Base-by-base conservation (phyloP, 2,888 invertebrate species). In the Pollenia griseotomentosa region DNA sequence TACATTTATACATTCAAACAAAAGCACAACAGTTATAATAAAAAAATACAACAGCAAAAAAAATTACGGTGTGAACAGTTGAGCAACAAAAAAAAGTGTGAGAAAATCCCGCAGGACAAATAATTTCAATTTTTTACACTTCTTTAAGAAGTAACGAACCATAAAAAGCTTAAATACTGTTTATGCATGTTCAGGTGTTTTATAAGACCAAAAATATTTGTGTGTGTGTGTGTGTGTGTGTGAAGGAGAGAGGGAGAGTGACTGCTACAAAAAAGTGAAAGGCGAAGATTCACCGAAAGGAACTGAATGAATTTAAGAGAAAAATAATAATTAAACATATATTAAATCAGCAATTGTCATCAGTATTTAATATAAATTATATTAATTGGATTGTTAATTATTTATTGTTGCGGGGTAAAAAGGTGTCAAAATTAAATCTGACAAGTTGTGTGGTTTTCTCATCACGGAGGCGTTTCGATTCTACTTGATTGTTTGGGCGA, bases 71-170 rank as follows among this genome's bases (percentile, higher is more conserved):
- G 66, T 65, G 65, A 68, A 77, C 78, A 75, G 10, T 46, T 6
- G 9, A 23, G 33, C 33, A n/a, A n/a, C 0, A 51, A 19, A 75
- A 66, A 48, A 80, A 77, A 40, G 63, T 75, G 73, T 71, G 73
- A 81, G 65, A 83, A 86, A 85, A 84, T 88, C 89, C 89, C 88
- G 66, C 77, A 86, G 88, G 89, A 89, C 88, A 89, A 89, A 89
- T 89, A 89, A 89, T 89, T 89, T 89, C 78, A 89, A 89, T 89
- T 88, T 89, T 89, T 88, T 88, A 88, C 88, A 87, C 86, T 74
- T 87, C 80, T 87, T 65, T 65, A 78, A 87, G 84, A 84, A 74
- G 84, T 78, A 87, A 84, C 87, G 81, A 87, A 70, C 74, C 87
- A 61, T 87, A 23, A 78, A 86, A 80, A 78, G 73, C 81, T 78